Evolutionary conservation across 2,113 vertebrate genomes (phyloP), one percentile per base, ranked within the genome.

Genomic region (Equus przewalskii): DNA sequence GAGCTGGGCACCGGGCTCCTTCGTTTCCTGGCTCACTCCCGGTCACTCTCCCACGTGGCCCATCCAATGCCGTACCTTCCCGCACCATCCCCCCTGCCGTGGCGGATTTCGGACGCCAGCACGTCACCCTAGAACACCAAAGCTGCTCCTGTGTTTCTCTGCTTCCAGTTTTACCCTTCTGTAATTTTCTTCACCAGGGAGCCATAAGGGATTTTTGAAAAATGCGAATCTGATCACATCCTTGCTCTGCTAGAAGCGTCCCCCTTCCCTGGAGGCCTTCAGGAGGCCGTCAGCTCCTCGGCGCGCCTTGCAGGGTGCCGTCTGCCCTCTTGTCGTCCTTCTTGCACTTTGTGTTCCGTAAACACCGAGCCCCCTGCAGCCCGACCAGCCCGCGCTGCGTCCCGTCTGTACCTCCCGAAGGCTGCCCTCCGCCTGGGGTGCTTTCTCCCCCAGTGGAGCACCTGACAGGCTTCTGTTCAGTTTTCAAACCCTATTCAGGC

Each of bases 1-100:
- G 1, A 11, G 3, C 33, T 9, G 4, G 69, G 69, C 7, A 2
- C 5, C 0, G 8, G 30, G 2, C 12, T 19, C 28, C 28, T 10
- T 6, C 26, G 11, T 64, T 14, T n/a, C 28, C 81, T 3, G 0
- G 3, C 30, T 0, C 3, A 4, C 0, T 21, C 58, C 6, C 56
- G 1, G 12, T 1, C 10, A 10, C 9, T 12, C 19, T 69, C 41
- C 3, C 18, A 8, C 0, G 1, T 0, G 12, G 11, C 0, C 0
- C 3, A 1, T 3, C 26, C 1, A 0, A 0, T 1, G 5, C 21
- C 0, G 28, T 0, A 4, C 30, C 36, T 6, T 41, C 73, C 16
- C n/a, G 12, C 3, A 4, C 56, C 8, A 0, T 8, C 44, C 16
- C 30, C 7, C 0, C 49, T 6, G 30, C 30, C 0, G 7, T 2